phyloP scores from a whole-genome alignment of 2,797 vertebrate species.

The Eutrigla gurnardus region DNA sequence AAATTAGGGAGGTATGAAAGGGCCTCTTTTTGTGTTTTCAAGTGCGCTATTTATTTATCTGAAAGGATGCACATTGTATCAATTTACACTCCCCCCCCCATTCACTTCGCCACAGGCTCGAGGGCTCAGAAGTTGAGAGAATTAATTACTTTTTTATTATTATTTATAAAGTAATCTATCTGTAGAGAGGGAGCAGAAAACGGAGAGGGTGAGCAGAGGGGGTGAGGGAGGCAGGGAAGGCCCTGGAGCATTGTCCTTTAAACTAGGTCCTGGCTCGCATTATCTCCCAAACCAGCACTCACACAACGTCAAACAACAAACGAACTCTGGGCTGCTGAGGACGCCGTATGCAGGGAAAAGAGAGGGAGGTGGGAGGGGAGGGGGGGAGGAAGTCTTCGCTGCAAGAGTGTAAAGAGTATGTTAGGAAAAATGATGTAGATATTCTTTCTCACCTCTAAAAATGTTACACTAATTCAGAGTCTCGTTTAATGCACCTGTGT shows the following conservation, averaged over 20 bases:
- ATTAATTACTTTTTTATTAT: conserved; percentile 98
- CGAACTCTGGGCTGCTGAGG: conserved; percentile 80
- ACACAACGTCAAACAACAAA: conserved; percentile 82
- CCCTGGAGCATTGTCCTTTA: conserved; percentile 87
- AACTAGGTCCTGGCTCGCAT: conserved; percentile 86
- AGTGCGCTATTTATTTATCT: conserved; percentile 92
- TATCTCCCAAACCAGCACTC: conserved; percentile 84
- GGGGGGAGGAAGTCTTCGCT: conserved; percentile 45
- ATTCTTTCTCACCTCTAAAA: neutral
- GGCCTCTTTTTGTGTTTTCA: conserved; percentile 79
- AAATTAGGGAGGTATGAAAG: conserved; percentile 84
- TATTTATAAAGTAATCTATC: conserved; percentile 95
- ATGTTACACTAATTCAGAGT: conserved; percentile 24
- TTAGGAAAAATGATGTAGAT: conserved; percentile 25
- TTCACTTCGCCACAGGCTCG: conserved; percentile 88
- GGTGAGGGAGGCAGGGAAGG: conserved; percentile 70
- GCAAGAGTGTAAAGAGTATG: conserved; percentile 26
- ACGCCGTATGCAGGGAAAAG: conserved; percentile 65
- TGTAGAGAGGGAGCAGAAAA: conserved; percentile 68
- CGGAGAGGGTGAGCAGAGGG: conserved; percentile 45
- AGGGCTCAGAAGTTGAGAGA: conserved; percentile 96
- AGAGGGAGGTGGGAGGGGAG: conserved; percentile 21
- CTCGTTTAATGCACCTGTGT: conserved; percentile 20
- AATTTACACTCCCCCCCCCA: conserved; percentile 87
- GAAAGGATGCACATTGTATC: conserved; percentile 98